A percentile compares a stretch with the other conserved stretches of the same genome.
Conservation (phyloP, 2,888 invertebrate genomes). For the Drosophila ezoana region DNA sequence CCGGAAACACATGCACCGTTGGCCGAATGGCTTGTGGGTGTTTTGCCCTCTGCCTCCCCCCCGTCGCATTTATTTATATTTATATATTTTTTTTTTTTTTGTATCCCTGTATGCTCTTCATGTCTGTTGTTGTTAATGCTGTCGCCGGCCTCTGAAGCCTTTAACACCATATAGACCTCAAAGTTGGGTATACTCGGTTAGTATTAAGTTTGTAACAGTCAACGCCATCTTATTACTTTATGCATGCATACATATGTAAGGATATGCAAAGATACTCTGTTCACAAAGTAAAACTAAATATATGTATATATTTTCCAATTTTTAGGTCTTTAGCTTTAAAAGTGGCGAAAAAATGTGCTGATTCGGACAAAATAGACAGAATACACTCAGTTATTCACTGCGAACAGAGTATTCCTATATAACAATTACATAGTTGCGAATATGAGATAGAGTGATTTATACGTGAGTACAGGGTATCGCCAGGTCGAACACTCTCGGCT, state of each 20-base stretch:
- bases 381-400: no score
- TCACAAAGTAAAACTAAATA: no score
- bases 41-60: not conserved
- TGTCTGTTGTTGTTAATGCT: slow-evolving; percentile 15
- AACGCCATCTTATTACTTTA: no score
- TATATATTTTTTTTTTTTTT: not conserved
- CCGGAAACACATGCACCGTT: slow-evolving; percentile 70
- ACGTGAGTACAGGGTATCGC: slow-evolving; percentile 6
- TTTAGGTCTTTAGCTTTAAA: no score
- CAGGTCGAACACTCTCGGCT: not conserved
- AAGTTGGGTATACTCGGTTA: no score
- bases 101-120: not conserved
- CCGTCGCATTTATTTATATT: not conserved
- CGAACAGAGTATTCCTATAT: not conserved
- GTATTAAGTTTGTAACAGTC: no score
- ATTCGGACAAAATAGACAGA: no score
- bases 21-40: slow-evolving; percentile 11
- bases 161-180: not conserved
- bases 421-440: not conserved
- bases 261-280: no score
- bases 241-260: no score
- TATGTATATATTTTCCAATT: no score
- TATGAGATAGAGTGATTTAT: not conserved
- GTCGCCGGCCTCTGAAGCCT: slow-evolving; percentile 1
- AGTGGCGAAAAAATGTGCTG: no score